A percentile compares a stretch with the other conserved stretches of the same genome.
Conservation (phyloP, 2,113 vertebrate genomes). For the Recurvirostra avosetta region DNA sequence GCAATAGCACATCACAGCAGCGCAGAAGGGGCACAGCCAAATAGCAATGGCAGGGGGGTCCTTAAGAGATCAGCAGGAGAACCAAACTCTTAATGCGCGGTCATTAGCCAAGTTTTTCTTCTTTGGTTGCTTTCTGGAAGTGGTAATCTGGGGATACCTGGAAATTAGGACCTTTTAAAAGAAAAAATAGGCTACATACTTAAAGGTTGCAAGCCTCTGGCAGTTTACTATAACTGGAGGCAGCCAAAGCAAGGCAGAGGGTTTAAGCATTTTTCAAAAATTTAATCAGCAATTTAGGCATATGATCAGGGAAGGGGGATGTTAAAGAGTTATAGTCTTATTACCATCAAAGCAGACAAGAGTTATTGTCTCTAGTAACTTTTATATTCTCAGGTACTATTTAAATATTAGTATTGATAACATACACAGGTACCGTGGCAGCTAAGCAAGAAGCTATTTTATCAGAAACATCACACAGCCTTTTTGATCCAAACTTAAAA, state of each 20-base stretch:
- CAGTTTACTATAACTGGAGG: background rate
- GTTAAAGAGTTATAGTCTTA: background rate
- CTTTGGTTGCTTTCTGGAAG: background rate
- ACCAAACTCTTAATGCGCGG: rapidly evolving
- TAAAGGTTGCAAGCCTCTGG: background rate
- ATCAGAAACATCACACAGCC: background rate
- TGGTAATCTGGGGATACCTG: background rate
- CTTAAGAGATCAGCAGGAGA: background rate
- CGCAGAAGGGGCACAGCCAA: background rate
- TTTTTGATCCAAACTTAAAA: background rate
- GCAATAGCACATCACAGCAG: background rate
- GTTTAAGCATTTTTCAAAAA: background rate
- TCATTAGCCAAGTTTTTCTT: background rate
- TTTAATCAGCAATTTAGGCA: background rate
- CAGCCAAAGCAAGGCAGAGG: background rate
- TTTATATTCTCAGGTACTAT: background rate
- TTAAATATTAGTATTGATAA: background rate
- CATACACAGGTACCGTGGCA: background rate
- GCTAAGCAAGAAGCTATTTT: background rate
- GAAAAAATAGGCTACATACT: background rate
- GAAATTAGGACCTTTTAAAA: background rate
- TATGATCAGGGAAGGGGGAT: too few species aligned
- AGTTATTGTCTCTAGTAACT: background rate
- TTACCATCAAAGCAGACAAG: background rate
- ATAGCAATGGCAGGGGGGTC: rapidly evolving